A percentile compares a stretch with the other conserved stretches of the same genome.
phyloP scores from a whole-genome alignment of 1,140 invertebrate genomes.

The Diuraphis noxia region DNA sequence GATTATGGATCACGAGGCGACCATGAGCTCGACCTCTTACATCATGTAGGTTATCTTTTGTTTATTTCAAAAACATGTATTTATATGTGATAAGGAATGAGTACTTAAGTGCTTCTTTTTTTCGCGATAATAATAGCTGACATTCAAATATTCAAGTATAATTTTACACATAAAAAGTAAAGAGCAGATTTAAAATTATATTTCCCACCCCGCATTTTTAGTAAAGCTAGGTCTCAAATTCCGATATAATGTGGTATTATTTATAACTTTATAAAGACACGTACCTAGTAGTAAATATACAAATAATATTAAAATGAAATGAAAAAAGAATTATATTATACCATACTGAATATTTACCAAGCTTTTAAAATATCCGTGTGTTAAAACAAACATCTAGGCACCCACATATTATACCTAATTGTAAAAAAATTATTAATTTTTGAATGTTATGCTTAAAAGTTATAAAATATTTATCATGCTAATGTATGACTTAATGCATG shows the following conservation, averaged over 20 bases:
- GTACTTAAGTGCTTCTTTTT: background rate
- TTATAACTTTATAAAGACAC: background rate
- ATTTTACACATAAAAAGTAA: background rate
- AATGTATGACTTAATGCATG: background rate
- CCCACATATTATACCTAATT: background rate
- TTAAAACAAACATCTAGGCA: background rate
- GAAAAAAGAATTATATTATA: background rate
- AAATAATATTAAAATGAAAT: background rate
- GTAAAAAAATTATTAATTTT: background rate
- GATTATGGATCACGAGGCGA: slow-evolving; percentile 47
- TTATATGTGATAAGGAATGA: background rate
- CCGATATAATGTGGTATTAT: background rate
- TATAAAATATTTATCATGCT: background rate
- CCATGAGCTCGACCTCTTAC: slow-evolving; percentile 40
- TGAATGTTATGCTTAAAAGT: background rate
- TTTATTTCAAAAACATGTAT: slow-evolving; percentile 21
- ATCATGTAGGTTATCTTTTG: slow-evolving; percentile 42
- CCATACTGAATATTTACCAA: background rate
- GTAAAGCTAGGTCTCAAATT: background rate
- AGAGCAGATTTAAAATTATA: background rate
- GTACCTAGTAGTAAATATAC: background rate
- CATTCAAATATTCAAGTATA: background rate
- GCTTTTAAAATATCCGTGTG: background rate
- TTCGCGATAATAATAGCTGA: background rate
- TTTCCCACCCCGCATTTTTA: background rate